Conservation (phyloP, 2,888 invertebrate species). For the Minunthozetes semirufus region DNA sequence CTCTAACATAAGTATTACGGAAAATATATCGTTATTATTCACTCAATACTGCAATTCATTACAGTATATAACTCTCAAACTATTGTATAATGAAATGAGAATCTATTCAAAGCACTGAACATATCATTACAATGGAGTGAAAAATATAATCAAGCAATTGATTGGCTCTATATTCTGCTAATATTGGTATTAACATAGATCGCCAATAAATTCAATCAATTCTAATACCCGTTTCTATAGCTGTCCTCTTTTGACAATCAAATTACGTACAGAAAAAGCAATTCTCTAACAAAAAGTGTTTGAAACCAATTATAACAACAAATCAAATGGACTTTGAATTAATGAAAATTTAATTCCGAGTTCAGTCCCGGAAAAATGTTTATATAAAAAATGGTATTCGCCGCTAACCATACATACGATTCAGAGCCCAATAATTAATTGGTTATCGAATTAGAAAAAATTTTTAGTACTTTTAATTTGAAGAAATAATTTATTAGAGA, state of each 20-base stretch:
- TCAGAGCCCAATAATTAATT: background rate
- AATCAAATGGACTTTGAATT: background rate
- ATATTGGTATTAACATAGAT: background rate
- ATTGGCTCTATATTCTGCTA: background rate
- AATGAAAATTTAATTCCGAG: background rate
- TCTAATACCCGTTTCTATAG: background rate
- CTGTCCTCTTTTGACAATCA: background rate
- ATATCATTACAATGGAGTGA: background rate
- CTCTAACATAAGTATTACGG: background rate
- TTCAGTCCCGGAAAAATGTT: background rate
- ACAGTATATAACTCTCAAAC: background rate
- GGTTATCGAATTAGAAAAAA: background rate
- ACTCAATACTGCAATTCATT: slow-evolving; percentile 3
- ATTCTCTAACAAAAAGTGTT: background rate
- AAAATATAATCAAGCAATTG: background rate
- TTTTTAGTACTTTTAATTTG: background rate
- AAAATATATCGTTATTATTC: background rate
- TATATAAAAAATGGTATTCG: background rate
- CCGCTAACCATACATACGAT: background rate
- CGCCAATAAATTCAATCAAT: background rate
- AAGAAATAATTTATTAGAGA: background rate
- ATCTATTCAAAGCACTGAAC: background rate
- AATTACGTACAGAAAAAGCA: background rate
- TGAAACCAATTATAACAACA: background rate
- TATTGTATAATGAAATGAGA: background rate